Base-by-base conservation (phyloP, 2,113 vertebrate species). In the Sapayoa aenigma region DNA sequence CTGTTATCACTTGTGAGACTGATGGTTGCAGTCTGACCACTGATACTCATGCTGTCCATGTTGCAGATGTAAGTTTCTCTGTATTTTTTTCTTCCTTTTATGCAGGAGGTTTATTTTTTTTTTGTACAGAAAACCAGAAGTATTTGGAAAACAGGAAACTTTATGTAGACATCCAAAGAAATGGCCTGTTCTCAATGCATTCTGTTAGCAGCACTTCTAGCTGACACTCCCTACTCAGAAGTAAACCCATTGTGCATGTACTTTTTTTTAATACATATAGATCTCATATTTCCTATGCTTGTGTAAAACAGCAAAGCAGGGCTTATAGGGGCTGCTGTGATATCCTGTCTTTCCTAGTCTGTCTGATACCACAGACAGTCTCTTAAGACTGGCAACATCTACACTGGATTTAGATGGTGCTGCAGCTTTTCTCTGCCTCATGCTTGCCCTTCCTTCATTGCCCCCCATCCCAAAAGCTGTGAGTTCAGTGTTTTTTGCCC, bases 1-100 rank as follows among this genome's bases (percentile, higher is more conserved):
- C 63, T 94, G 83, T 94, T 94, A 65, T 93, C 88, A 62, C 85
- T 39, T 68, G 52, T 3, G 35, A 93, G 84, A 66, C 73, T 33
- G 31, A 23, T 67, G 66, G 28, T 67, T 78, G 58, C 83, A 93
- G 33, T 56, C 79, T 90, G 79, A 90, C 86, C 92, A 71, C 85
- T 25, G 80, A 60, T 89, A 81, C 73, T 87, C 2, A 1, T 5
- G 2, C n/a, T 33, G 55, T 59, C 74, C 5, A 2, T 79, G 53
- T 44, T 16, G 14, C 25, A 23, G 76, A 74, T 59, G 12, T 80
- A 67, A 69, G 33, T 59, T 69, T 80, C n/a, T 74, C 63, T 77
- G 76, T 52, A 59, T 83, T 84, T 63, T 37, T 84, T 63, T 42
- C 49, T 75, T 84, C 58, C 22, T 31, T 78, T 79, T 55, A 42